Conservation (phyloP, 2,797 vertebrate species). For the Corythornis leucogaster region DNA sequence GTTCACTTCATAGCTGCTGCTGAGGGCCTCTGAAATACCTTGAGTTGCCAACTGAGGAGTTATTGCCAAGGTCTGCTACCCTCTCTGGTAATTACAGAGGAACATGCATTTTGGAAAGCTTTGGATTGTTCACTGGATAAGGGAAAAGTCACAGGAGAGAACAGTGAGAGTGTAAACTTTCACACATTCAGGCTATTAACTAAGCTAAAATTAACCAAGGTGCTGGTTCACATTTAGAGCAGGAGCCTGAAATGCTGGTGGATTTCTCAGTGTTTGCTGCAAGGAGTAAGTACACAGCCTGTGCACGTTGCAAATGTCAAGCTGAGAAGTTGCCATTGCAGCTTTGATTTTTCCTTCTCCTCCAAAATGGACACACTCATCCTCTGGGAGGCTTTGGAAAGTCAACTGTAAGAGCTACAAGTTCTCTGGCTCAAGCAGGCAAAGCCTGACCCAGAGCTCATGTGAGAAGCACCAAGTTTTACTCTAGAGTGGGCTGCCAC, state of each 20-base stretch:
- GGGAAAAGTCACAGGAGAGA: background rate
- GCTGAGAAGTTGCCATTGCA: background rate
- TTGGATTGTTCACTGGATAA: slow-evolving; percentile 17
- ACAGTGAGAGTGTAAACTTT: slow-evolving; percentile 31
- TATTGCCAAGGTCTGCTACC: background rate
- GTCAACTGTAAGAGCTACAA: background rate
- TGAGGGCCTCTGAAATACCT: background rate
- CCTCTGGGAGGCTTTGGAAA: background rate
- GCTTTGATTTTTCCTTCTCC: background rate
- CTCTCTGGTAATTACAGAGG: background rate
- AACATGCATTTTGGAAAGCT: background rate
- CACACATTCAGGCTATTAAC: slow-evolving; percentile 34
- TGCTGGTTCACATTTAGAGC: slow-evolving; percentile 32
- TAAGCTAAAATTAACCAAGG: slow-evolving; percentile 40
- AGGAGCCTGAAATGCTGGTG: background rate
- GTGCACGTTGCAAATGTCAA: background rate
- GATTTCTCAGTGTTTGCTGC: background rate
- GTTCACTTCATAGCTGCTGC: background rate
- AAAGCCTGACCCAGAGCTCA: background rate
- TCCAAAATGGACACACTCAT: background rate
- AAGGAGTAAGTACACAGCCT: slow-evolving; percentile 14
- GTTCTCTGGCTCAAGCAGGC: background rate
- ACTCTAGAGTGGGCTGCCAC: background rate
- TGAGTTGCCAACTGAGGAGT: background rate
- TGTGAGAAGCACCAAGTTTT: background rate